Evolutionary conservation across 1,140 invertebrate species (phyloP).

Genomic region (Aleiodes sp.): DNA sequence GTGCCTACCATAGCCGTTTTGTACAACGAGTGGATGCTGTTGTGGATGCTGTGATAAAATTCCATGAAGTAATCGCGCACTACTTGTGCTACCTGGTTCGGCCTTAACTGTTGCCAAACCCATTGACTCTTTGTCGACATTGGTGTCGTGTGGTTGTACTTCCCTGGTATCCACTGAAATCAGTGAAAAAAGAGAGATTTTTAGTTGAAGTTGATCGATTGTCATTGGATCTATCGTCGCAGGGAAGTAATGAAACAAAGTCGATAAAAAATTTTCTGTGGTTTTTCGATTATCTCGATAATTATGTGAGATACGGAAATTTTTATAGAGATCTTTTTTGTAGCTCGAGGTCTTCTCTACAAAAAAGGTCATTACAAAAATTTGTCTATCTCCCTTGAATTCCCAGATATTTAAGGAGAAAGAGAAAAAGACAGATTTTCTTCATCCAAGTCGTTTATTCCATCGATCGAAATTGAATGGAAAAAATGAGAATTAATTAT

Average conservation of each 20-base stretch:
- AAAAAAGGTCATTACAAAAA: not conserved
- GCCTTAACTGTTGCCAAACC: constrained; percentile 59
- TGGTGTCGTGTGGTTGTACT: constrained; percentile 58
- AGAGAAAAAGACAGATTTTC: constrained; percentile 26
- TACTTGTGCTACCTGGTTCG: constrained; percentile 61
- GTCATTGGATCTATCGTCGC: not conserved
- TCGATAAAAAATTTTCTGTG: not conserved
- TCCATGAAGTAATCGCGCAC: constrained; percentile 69
- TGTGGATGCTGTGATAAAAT: constrained; percentile 70
- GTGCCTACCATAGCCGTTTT: constrained; percentile 61
- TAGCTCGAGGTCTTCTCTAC: not conserved
- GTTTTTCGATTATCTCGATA: constrained; percentile 5
- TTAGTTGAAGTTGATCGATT: too few species aligned
- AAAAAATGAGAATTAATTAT: too few species aligned
- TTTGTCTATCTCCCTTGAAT: too few species aligned
- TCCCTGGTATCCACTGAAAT: constrained; percentile 67
- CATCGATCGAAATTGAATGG: too few species aligned
- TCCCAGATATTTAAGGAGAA: too few species aligned
- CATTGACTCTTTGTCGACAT: constrained; percentile 56
- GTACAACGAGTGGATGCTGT: constrained; percentile 55
- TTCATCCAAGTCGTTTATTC: too few species aligned
- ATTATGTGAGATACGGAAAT: too few species aligned
- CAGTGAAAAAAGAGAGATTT: constrained; percentile 33
- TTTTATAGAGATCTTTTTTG: too few species aligned
- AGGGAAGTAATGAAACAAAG: not conserved